A percentile compares a stretch with the other conserved stretches of the same genome.
Conservation (phyloP, 2,888 invertebrate species). For the Clostera curtula region DNA sequence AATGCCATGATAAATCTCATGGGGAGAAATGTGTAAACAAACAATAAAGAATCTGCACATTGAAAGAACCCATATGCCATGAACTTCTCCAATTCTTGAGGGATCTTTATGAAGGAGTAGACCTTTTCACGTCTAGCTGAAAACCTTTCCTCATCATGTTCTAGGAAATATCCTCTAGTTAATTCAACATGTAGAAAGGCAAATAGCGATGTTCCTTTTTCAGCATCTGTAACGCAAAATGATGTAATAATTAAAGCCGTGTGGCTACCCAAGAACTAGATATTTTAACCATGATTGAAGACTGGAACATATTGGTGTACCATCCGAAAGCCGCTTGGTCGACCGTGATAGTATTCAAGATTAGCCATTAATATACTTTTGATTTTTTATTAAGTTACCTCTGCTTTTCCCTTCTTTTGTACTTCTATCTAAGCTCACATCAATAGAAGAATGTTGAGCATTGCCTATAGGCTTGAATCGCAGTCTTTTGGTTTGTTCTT, state of each 20-base stretch:
- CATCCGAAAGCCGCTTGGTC: too few species aligned
- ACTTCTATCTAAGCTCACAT: slow-evolving; percentile 44
- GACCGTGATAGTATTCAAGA: too few species aligned
- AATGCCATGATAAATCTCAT: slow-evolving; percentile 91
- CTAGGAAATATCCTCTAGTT: slow-evolving; percentile 93
- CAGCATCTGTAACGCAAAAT: slow-evolving; percentile 49
- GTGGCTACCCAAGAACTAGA: too few species aligned
- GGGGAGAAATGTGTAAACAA: slow-evolving; percentile 98
- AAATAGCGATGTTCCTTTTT: slow-evolving; percentile 64
- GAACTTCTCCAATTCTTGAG: slow-evolving; percentile 92
- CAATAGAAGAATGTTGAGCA: slow-evolving; percentile 47
- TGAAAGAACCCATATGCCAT: slow-evolving; percentile 96
- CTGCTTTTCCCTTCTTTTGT: slow-evolving; percentile 46
- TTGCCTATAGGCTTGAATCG: slow-evolving; percentile 56
- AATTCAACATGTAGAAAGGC: slow-evolving; percentile 90
- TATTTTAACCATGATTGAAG: too few species aligned
- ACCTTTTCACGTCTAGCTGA: slow-evolving; percentile 95
- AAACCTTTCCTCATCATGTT: slow-evolving; percentile 96
- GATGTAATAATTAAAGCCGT: too few species aligned
- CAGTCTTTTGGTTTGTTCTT: slow-evolving; percentile 62
- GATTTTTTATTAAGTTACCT: slow-evolving; percentile 27
- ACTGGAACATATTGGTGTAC: too few species aligned
- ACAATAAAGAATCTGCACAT: slow-evolving; percentile 97
- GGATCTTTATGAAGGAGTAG: slow-evolving; percentile 97
- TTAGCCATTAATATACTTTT: too few species aligned